phyloP scores from a whole-genome alignment of 2,113 vertebrate genomes.

The Tursiops truncatus region DNA sequence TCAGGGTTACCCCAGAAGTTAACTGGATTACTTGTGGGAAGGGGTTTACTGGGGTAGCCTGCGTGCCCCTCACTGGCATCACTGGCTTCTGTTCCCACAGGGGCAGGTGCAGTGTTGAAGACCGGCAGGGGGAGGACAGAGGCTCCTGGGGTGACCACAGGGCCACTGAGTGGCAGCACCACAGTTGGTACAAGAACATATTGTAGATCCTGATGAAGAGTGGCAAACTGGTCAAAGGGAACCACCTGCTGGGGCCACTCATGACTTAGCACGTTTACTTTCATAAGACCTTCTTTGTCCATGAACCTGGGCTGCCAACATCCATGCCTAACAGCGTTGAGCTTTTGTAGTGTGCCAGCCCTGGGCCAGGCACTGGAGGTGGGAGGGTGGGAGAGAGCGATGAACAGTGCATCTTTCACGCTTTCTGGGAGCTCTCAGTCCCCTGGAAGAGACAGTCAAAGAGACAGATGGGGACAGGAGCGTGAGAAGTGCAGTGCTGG shows the following conservation, averaged over 20 bases:
- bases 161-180: too few relatives aligned
- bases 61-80: background rate
- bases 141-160: too few relatives aligned
- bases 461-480: background rate
- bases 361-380: background rate
- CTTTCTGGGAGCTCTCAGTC: background rate
- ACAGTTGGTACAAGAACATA: background rate
- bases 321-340: background rate
- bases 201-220: background rate
- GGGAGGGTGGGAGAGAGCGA: rapidly evolving
- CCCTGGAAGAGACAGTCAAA: background rate
- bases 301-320: background rate
- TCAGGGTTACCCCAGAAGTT: background rate
- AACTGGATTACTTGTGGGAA: background rate
- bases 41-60: background rate
- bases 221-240: background rate
- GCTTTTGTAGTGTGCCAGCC: background rate
- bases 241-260: background rate
- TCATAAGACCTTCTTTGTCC: background rate
- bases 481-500: background rate
- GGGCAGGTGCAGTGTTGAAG: background rate
- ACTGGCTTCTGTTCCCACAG: background rate
- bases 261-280: background rate
- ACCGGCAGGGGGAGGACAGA: background rate
- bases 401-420: background rate